Evolutionary conservation across 2,113 vertebrate genomes (phyloP).

Genomic region (Meriones unguiculatus): DNA sequence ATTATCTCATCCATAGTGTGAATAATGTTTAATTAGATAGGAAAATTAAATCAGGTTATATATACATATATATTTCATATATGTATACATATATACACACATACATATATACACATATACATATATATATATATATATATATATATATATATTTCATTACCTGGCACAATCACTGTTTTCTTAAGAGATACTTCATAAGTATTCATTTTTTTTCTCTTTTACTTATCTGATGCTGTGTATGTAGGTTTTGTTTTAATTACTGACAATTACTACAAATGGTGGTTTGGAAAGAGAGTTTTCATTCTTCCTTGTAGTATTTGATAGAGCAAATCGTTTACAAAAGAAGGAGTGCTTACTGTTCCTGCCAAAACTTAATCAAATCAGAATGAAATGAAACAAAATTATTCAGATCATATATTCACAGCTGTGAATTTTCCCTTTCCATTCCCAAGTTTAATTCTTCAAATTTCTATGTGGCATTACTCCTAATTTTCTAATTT

Average conservation of each 20-base stretch:
- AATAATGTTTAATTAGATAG: conserved; percentile 39
- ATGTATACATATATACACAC: no score
- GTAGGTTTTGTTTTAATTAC: not conserved
- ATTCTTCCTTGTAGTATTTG: not conserved
- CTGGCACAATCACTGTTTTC: not conserved
- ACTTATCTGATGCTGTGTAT: not conserved
- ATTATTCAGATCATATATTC: conserved; percentile 6
- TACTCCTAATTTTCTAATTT: conserved; percentile 3
- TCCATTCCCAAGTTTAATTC: not conserved
- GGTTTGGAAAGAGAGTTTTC: conserved; percentile 14
- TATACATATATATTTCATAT: not conserved
- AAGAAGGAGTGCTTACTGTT: conserved; percentile 23
- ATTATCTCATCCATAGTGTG: conserved; percentile 47
- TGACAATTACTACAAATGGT: conserved; percentile 38
- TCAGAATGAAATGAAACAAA: conserved; percentile 44
- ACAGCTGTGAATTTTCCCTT: conserved; percentile 9
- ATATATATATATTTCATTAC: not conserved
- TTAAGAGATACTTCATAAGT: conserved; percentile 35
- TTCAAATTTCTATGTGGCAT: conserved; percentile 6
- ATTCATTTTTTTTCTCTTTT: conserved; percentile 34
- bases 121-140: no score
- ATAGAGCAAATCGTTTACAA: conserved; percentile 50
- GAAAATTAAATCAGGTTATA: conserved; percentile 57
- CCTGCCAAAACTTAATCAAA: conserved; percentile 48
- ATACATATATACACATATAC: no score